These are phyloP conservation scores for Vireo altiloquus DNA, from an alignment of 2,113 vertebrate species.

Conservation along the genomic window DNA sequence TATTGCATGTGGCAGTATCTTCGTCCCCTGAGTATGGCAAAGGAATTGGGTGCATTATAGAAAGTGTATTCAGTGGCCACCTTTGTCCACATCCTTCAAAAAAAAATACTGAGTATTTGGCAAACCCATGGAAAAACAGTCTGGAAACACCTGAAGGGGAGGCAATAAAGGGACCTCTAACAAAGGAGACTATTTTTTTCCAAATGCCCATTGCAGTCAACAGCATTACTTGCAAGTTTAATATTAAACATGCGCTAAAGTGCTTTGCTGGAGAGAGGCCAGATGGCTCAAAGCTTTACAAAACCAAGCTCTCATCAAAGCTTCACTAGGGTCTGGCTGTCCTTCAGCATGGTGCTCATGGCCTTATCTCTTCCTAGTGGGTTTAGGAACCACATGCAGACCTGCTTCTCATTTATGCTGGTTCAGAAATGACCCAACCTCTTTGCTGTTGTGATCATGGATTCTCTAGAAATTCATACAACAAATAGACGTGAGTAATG, in stretches of 20 bases:
- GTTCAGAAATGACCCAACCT: not conserved
- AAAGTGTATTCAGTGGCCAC: not conserved
- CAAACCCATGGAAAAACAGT: not conserved
- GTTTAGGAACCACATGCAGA: not conserved
- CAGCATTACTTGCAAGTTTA: not conserved
- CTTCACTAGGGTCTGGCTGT: not conserved
- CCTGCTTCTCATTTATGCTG: not conserved
- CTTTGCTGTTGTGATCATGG: not conserved
- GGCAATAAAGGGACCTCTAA: not conserved
- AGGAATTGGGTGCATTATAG: not conserved
- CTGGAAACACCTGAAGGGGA: not conserved
- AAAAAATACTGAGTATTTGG: not conserved
- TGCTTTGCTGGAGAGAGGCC: slow-evolving; percentile 27
- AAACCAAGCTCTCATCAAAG: not conserved
- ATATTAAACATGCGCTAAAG: not conserved
- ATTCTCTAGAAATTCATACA: not conserved
- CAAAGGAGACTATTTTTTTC: not conserved
- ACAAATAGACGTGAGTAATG: not conserved
- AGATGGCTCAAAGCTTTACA: not conserved
- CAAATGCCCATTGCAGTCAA: not conserved
- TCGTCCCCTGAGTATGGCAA: not conserved
- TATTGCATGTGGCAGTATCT: not conserved
- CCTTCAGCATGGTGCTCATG: not conserved
- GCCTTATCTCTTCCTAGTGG: not conserved
- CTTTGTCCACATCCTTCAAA: not conserved